Evolutionary conservation across 2,113 vertebrate species (phyloP), one percentile per base, ranked within the genome.

Genomic region (Myotis yumanensis): DNA sequence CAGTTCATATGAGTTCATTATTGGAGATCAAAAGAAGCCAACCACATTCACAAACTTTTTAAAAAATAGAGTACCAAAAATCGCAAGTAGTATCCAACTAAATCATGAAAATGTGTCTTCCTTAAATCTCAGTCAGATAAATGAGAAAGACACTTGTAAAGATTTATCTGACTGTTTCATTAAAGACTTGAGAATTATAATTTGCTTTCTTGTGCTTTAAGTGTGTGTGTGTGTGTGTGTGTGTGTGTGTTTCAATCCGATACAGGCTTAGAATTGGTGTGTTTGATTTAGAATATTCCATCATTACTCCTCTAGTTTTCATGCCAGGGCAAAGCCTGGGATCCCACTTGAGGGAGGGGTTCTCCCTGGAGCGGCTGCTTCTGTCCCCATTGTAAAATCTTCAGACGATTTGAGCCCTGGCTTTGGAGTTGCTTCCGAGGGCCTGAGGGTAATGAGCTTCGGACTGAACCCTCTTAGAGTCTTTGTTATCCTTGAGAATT

Each of bases 321-420:
- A 22, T 92, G 80, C 72, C 94, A 76, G 77, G 62, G 91, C 69
- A 83, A 90, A 95, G 92, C 94, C 96, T 90, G 92, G 95, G 96
- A 97, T 91, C 94, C 94, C 90, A 95, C 96, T 92, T 92, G 40
- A 94, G 37, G 93, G 92, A 96, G 77, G 83, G 62, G 59, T 30
- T 95, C 43, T 95, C 95, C 84, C 51, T 81, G 46, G 35, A 96
- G 35, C 66, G 76, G 71, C 89, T 95, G 66, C 86, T 85, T 93
- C 95, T 97, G 89, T 89, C 69, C 96, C 91, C 54, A 85, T 95
- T 80, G 93, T 90, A 96, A 93, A 96, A 59, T 95, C 96, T 75
- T 96, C n/a, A 48, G 30, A 69, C 62, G 87, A n/a, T 95, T 96
- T 83, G 51, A 62, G 25, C 23, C 11, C 77, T 94, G 81, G n/a